Conservation (phyloP, 2,888 invertebrate species). For the Hirtodrosophila confusa region DNA sequence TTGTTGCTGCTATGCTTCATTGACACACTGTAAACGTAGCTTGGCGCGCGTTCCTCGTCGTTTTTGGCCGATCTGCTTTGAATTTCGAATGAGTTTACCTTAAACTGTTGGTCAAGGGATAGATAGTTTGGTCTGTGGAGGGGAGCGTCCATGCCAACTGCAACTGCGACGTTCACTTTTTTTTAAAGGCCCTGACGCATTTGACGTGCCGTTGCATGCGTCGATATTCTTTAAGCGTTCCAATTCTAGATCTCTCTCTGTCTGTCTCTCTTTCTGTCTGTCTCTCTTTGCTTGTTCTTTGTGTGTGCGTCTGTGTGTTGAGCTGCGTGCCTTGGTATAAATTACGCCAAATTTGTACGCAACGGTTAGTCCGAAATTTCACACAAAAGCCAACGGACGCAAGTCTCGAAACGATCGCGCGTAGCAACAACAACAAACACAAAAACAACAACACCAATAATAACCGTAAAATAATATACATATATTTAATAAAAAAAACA, state of each 20-base stretch:
- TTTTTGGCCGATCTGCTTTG: slow-evolving; percentile 34
- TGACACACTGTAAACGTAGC: slow-evolving; percentile 50
- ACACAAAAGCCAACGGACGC: slow-evolving; percentile 47
- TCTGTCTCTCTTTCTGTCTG: slow-evolving; percentile 10
- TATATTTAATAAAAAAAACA: slow-evolving; percentile 16
- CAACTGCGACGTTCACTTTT: slow-evolving; percentile 59
- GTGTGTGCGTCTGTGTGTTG: slow-evolving; percentile 22
- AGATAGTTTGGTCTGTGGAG: not conserved
- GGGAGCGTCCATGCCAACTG: slow-evolving; percentile 9
- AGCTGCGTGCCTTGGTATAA: slow-evolving; percentile 76
- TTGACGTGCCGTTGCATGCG: slow-evolving; percentile 40
- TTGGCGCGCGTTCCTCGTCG: slow-evolving; percentile 57
- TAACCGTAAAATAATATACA: slow-evolving; percentile 32
- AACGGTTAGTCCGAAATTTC: slow-evolving; percentile 75
- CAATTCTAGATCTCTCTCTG: slow-evolving; percentile 17
- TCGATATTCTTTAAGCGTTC: slow-evolving; percentile 28
- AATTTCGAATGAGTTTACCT: slow-evolving; percentile 53
- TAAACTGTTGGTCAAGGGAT: slow-evolving; percentile 54
- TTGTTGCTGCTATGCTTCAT: slow-evolving; percentile 31
- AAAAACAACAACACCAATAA: slow-evolving; percentile 7
- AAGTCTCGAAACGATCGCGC: slow-evolving; percentile 57
- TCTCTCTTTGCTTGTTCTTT: slow-evolving; percentile 18
- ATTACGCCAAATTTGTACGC: slow-evolving; percentile 73
- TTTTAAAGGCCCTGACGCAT: slow-evolving; percentile 32
- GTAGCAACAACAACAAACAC: slow-evolving; percentile 20